Evolutionary conservation across 2,797 vertebrate species (phyloP).

Genomic region (Lagodon rhomboides): DNA sequence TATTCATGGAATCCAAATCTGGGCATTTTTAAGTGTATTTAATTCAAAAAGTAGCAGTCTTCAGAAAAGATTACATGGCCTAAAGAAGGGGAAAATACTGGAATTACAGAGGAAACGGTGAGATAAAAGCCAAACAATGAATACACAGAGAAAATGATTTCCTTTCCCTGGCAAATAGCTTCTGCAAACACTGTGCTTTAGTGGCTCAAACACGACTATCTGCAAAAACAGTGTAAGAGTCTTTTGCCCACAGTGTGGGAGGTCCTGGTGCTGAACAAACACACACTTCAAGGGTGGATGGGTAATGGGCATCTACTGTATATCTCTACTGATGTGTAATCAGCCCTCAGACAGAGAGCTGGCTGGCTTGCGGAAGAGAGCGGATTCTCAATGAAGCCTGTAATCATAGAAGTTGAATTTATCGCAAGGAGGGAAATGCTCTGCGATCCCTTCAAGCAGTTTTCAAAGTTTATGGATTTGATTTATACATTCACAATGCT

Average conservation of each 20-base stretch:
- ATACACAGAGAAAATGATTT: neutral
- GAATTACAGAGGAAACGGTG: neutral
- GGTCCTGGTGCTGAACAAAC: slow-evolving; percentile 57
- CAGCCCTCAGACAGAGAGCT: slow-evolving; percentile 25
- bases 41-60: neutral
- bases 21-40: neutral
- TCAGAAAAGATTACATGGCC: neutral
- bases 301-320: slow-evolving; percentile 45
- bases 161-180: slow-evolving; percentile 7
- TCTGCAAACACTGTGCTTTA: slow-evolving; percentile 39
- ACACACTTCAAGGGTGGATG: slow-evolving; percentile 40
- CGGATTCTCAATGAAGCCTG: slow-evolving; percentile 36
- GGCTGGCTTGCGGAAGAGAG: slow-evolving; percentile 24
- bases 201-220: slow-evolving; percentile 22
- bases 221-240: neutral
- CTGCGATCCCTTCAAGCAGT: neutral
- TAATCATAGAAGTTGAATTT: slow-evolving; percentile 41
- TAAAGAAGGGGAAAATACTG: neutral
- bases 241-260: slow-evolving; percentile 36
- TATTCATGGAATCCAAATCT: slow-evolving; percentile 10
- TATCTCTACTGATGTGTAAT: slow-evolving; percentile 50
- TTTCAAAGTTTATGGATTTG: slow-evolving; percentile 7
- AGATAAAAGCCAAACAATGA: neutral
- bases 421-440: slow-evolving; percentile 19
- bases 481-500: neutral